Conservation (phyloP, 2,113 vertebrate genomes). For the Acanthochromis polyacanthus region DNA sequence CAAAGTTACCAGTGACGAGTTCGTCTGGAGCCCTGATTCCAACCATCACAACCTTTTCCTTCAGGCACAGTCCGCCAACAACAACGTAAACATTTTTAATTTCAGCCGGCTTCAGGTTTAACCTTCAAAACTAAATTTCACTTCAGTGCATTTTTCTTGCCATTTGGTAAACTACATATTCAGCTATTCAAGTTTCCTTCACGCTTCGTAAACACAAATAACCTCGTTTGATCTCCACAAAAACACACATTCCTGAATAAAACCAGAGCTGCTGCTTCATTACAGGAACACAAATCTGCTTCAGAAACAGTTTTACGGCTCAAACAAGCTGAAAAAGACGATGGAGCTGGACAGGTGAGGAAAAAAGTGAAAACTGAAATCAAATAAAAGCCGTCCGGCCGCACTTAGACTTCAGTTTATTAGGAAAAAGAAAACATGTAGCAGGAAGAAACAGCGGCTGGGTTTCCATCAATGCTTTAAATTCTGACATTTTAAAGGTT, state of each 20-base stretch:
- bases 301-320: constrained; percentile 21
- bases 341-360: not conserved
- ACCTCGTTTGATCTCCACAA: constrained; percentile 28
- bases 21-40: not conserved
- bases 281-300: not conserved
- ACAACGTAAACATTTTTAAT: constrained; percentile 29
- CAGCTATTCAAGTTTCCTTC: constrained; percentile 13
- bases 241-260: constrained; percentile 30
- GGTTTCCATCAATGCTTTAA: constrained; percentile 8
- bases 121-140: constrained; percentile 10
- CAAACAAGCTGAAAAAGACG: constrained; percentile 23
- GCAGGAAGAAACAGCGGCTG: constrained; percentile 5
- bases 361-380: not conserved
- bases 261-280: not conserved
- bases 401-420: not conserved
- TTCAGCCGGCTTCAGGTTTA: not conserved
- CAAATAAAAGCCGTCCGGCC: not conserved
- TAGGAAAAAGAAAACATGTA: not conserved
- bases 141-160: constrained; percentile 29
- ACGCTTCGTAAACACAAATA: constrained; percentile 28
- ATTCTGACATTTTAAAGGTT: not conserved
- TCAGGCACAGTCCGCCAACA: constrained; percentile 30
- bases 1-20: no score
- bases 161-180: constrained; percentile 8
- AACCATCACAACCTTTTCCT: not conserved